Evolutionary conservation across 2,797 vertebrate genomes (phyloP).

Genomic region (Lerista edwardsae): DNA sequence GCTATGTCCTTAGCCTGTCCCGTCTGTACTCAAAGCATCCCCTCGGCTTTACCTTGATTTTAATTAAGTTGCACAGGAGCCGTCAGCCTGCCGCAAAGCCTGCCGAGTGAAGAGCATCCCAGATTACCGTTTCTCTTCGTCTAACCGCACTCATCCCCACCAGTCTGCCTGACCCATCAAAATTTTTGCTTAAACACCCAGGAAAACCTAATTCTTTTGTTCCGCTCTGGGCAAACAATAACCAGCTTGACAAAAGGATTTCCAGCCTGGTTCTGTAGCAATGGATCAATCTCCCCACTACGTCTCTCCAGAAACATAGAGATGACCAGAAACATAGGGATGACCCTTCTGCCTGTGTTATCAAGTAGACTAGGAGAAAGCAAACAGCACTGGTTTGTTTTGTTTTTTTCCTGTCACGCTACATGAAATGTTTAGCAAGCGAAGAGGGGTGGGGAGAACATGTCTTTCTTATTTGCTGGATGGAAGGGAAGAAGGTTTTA

Average conservation of each 20-base stretch:
- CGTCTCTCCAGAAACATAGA: neutral
- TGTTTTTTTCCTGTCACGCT: neutral
- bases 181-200: constrained; percentile 15
- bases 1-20: neutral
- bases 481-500: neutral
- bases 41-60: neutral
- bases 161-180: constrained; percentile 26
- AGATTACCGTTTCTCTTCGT: constrained; percentile 9
- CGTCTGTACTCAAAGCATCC: constrained; percentile 9
- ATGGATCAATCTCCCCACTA: neutral
- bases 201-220: constrained; percentile 22
- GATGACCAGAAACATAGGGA: constrained; percentile 1
- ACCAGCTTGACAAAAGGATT: constrained; percentile 18
- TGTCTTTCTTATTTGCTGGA: neutral
- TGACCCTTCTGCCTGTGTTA: neutral
- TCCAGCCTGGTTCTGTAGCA: neutral
- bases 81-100: neutral
- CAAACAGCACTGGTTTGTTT: neutral
- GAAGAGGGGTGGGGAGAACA: neutral
- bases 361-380: constrained; percentile 25
- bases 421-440: neutral
- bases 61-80: neutral
- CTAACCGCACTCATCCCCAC: constrained; percentile 1
- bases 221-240: neutral
- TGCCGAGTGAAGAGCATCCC: constrained; percentile 13